Base-by-base conservation (phyloP, 2,797 vertebrate genomes). In the Peromyscus eremicus region DNA sequence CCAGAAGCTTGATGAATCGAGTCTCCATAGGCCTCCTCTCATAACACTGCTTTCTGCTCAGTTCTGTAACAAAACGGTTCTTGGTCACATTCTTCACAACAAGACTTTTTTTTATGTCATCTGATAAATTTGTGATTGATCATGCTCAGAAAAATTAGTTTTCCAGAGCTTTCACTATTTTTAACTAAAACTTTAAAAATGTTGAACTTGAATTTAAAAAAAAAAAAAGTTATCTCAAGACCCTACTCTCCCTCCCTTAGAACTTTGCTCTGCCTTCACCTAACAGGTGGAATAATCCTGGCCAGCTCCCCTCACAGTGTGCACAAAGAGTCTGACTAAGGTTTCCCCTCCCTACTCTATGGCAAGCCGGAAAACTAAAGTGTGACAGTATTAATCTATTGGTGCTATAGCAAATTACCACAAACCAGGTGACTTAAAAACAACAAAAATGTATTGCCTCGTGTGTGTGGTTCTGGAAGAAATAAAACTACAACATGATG, bases 101-200 rank as follows among this genome's bases (percentile, higher is more conserved):
- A 73, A 17, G 37, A 0, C 49, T 92, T 12, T 89, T 89, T 80
- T 84, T 93, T 80, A 70, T 17, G 27, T 21, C 81, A 85, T 37
- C 40, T 55, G 40, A 71, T 46, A 83, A 77, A 91, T 80, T 80
- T 80, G 34, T 64, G 71, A 91, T 1, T 85, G 40, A 66, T 10
- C 46, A 6, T 8, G 7, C 80, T 25, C 46, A 66, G 60, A 71
- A 46, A 57, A 91, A 91, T 62, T 23, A 6, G 19, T 70, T 95
- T 93, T 86, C 83, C 43, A 75, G 83, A 83, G 91, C 68, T 12
- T 19, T 32, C 76, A 88, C 52, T 76, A 55, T 71, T 87, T 84
- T 49, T 25, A 79, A 86, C n/a, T 87, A 46, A 55, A 84, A 71
- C 17, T 70, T 70, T 37, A 64, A 84, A 88, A 19, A 90, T 4